Evolutionary conservation across 1,140 invertebrate species (phyloP), one percentile per base, ranked within the genome.

Genomic region (Cyclina sinensis): DNA sequence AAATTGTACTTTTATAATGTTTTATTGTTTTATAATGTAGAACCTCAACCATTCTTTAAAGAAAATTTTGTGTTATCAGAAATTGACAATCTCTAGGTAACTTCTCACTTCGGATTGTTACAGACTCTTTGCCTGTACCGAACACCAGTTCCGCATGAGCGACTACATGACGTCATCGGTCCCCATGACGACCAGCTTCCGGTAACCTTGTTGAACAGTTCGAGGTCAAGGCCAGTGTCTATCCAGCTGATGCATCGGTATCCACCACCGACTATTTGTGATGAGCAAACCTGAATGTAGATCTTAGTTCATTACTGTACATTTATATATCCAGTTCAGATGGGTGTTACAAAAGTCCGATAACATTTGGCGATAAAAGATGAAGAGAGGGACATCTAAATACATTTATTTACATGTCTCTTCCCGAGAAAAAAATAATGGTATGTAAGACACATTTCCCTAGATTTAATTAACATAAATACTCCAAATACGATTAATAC

Each of bases 91-190:
- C n/a, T n/a, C n/a, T n/a, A n/a, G n/a, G n/a, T n/a, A n/a, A n/a
- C 14, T 7, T 43, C 85, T 32, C 27, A 88, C 86, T 48, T 73
- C 46, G 86, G 86, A 54, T 76, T 76, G 37, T 39, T 76, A 59
- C 86, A 88, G 5, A 14, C 24, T 51, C 86, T 62, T 48, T 57
- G 39, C 62, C 86, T 73, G n/a, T 81, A 76, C 9, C 39, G 32
- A 0, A 83, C 46, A 43, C 86, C 86, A 24, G 51, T 74, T 3
- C 86, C 86, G 62, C 86, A 88, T 32, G 86, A 82, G 16, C 78
- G 57, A n/a, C 57, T 59, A 48, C 86, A 88, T 3, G 86, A 37
- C 1, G 78, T 73, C n/a, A 37, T 43, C 0, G 43, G 16, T 16
- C 37, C 37, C 78, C 79, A 88, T 24, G 51, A 27, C 4, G 79